phyloP scores from a whole-genome alignment of 2,113 vertebrate genomes.

The Dasyornis broadbenti region DNA sequence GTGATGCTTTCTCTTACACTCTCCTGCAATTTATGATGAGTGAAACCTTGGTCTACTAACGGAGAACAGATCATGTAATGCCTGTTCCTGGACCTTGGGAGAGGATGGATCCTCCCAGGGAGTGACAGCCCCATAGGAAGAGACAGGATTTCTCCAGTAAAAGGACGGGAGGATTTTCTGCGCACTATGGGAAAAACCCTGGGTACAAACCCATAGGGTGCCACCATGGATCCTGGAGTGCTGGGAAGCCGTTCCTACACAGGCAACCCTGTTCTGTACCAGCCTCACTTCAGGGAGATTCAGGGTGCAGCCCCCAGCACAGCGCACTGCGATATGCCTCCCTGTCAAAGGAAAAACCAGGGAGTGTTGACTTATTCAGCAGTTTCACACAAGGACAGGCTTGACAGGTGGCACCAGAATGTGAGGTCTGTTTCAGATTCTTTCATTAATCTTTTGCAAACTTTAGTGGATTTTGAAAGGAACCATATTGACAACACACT shows the following conservation, averaged over 20 bases:
- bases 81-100: not conserved
- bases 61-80: not conserved
- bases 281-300: not conserved
- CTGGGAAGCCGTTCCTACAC: not conserved
- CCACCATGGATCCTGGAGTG: not conserved
- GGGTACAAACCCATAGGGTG: not conserved
- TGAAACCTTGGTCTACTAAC: not conserved
- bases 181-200: not conserved
- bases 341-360: conserved; percentile 40
- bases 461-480: conserved; percentile 54
- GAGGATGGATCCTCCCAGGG: not conserved
- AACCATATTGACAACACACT: conserved; percentile 30
- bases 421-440: conserved; percentile 55
- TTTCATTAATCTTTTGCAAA: conserved; percentile 61
- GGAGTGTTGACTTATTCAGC: conserved; percentile 56
- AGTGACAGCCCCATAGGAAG: not conserved
- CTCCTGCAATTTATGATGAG: not conserved
- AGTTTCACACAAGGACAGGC: conserved; percentile 60
- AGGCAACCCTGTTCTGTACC: not conserved
- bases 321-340: conserved; percentile 35
- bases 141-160: not conserved
- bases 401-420: conserved; percentile 62
- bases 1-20: not conserved
- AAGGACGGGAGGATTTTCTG: not conserved
- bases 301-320: conserved; percentile 30